These are phyloP conservation scores for Serrognathus titanus DNA, from an alignment of 2,888 invertebrate genomes.

Conservation along the genomic window DNA sequence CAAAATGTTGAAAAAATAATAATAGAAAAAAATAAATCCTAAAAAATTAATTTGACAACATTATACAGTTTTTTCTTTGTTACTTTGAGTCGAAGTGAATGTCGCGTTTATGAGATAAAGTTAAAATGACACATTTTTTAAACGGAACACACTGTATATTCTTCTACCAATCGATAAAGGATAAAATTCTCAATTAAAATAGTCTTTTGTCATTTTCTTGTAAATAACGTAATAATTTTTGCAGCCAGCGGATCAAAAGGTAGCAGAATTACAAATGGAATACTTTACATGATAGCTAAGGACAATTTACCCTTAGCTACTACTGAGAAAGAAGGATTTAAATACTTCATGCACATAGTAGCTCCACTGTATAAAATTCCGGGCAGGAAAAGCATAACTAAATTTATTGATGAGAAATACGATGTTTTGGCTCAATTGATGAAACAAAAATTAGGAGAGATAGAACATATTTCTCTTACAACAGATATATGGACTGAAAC, in stretches of 20 bases:
- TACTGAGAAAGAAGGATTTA: slow-evolving; percentile 24
- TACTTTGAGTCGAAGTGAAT: no score
- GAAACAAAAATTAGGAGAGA: slow-evolving; percentile 15
- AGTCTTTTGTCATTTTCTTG: no score
- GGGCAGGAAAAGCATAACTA: not conserved
- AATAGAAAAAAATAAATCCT: no score
- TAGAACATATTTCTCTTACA: slow-evolving; percentile 18
- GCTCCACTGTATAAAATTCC: not conserved
- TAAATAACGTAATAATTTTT: slow-evolving; percentile 9
- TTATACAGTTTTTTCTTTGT: no score
- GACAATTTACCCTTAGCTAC: slow-evolving; percentile 21
- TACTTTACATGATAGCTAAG: slow-evolving; percentile 20
- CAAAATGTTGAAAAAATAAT: no score
- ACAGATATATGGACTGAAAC: slow-evolving; percentile 27
- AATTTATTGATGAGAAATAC: slow-evolving; percentile 19
- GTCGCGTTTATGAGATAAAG: no score
- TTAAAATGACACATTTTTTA: no score
- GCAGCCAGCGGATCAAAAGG: slow-evolving; percentile 11
- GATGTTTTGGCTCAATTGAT: slow-evolving; percentile 8
- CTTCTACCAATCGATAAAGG: no score
- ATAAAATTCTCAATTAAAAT: no score
- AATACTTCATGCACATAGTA: not conserved
- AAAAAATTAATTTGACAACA: no score
- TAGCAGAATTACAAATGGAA: slow-evolving; percentile 19
- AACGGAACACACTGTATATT: no score